These are phyloP conservation scores for Lasioglossum malachurum DNA, from an alignment of 2,888 invertebrate genomes.

Conservation along the genomic window DNA sequence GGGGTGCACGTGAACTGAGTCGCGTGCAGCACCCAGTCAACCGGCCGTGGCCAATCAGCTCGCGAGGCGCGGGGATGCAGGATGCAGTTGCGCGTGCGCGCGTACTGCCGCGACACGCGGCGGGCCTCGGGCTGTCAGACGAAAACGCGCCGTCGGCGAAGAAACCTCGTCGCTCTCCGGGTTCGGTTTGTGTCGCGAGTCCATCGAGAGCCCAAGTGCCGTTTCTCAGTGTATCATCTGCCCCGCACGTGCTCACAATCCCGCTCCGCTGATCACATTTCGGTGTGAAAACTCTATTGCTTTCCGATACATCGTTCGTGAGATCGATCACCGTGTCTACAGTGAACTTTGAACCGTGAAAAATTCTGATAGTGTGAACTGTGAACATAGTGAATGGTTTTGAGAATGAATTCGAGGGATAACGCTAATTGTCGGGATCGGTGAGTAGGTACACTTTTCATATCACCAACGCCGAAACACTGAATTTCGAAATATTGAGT, in stretches of 20 bases:
- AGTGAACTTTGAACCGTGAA: neutral
- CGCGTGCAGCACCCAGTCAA: slow-evolving; percentile 43
- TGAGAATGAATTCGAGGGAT: neutral
- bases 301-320: neutral
- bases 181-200: slow-evolving; percentile 28
- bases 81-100: slow-evolving; percentile 38
- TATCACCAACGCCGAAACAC: neutral
- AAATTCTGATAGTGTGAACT: neutral
- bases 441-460: slow-evolving; percentile 27
- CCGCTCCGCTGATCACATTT: neutral
- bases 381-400: neutral
- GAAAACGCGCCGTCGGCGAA: slow-evolving; percentile 54
- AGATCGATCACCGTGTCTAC: neutral
- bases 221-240: slow-evolving; percentile 15
- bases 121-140: slow-evolving; percentile 55
- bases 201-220: slow-evolving; percentile 52
- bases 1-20: slow-evolving; percentile 43
- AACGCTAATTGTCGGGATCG: slow-evolving; percentile 4
- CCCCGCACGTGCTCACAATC: slow-evolving; percentile 17
- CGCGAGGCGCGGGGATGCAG: neutral
- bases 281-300: neutral
- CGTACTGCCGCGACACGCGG: slow-evolving; percentile 49
- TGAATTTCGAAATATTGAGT: no score
- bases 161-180: slow-evolving; percentile 40
- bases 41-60: slow-evolving; percentile 30